phyloP scores from a whole-genome alignment of 2,888 invertebrate species.

The Meteorus cinctellus region DNA sequence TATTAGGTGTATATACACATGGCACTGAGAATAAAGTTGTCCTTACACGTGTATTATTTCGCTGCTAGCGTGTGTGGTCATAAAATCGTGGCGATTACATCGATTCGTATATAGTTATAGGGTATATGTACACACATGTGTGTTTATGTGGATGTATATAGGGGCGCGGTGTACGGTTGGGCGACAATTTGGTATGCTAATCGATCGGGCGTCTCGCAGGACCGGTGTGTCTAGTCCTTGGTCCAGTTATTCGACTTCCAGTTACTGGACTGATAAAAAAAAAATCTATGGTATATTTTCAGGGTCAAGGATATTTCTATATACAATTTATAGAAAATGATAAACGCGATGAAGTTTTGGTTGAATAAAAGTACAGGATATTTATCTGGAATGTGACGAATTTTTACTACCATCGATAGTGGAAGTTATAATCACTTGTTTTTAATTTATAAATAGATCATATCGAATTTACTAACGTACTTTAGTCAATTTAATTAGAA shows the following conservation, averaged over 20 bases:
- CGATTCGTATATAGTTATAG: conserved; percentile 33
- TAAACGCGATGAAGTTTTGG: no score
- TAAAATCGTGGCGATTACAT: conserved; percentile 49
- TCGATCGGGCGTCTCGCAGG: conserved; percentile 39
- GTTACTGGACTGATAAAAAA: conserved; percentile 17
- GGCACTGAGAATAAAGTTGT: conserved; percentile 46
- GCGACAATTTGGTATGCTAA: conserved; percentile 53
- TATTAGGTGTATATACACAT: conserved; percentile 18
- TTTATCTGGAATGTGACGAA: no score
- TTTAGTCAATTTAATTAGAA: no score
- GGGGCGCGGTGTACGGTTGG: conserved; percentile 31
- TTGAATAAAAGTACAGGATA: no score
- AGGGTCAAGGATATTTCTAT: conserved; percentile 40
- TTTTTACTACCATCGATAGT: no score
- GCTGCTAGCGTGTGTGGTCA: conserved; percentile 35
- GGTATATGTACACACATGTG: not conserved
- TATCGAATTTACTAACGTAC: no score
- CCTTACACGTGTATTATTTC: conserved; percentile 46
- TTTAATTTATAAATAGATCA: no score
- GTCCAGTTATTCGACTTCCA: conserved; percentile 49
- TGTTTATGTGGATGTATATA: not conserved
- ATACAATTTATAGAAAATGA: not conserved
- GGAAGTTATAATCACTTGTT: no score
- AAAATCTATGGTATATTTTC: conserved; percentile 14
- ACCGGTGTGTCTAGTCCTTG: conserved; percentile 47